Conservation (phyloP, 2,888 invertebrate species). For the Catocala fraxini region DNA sequence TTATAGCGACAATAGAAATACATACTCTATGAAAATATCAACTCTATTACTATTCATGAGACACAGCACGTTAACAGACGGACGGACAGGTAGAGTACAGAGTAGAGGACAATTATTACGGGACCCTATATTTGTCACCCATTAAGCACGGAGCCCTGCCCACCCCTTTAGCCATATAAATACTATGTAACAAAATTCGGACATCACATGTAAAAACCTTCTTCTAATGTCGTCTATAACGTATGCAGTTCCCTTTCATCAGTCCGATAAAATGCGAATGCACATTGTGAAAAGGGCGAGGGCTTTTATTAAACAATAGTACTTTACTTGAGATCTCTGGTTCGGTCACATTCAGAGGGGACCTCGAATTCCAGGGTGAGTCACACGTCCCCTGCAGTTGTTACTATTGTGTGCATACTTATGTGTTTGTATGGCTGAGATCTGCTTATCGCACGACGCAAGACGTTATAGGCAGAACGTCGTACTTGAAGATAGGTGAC, state of each 20-base stretch:
- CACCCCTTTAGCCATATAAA: too few species aligned
- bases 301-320: conserved; percentile 44
- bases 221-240: not conserved
- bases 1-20: too few species aligned
- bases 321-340: conserved; percentile 44
- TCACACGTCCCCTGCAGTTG: conserved; percentile 14
- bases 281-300: conserved; percentile 20
- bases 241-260: not conserved
- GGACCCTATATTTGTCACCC: too few species aligned
- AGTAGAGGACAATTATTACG: too few species aligned
- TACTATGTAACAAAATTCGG: too few species aligned
- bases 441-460: not conserved
- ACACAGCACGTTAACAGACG: too few species aligned
- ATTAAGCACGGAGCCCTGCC: too few species aligned
- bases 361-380: conserved; percentile 36
- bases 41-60: too few species aligned
- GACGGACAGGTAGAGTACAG: too few species aligned
- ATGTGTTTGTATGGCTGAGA: conserved; percentile 1
- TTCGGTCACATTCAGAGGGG: conserved; percentile 45
- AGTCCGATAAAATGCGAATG: conserved; percentile 9
- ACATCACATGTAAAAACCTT: too few species aligned
- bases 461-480: not conserved
- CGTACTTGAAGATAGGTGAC: not conserved
- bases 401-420: not conserved
- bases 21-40: too few species aligned